Base-by-base conservation (phyloP, 1,140 invertebrate species). In the Chironomus striatipennis region DNA sequence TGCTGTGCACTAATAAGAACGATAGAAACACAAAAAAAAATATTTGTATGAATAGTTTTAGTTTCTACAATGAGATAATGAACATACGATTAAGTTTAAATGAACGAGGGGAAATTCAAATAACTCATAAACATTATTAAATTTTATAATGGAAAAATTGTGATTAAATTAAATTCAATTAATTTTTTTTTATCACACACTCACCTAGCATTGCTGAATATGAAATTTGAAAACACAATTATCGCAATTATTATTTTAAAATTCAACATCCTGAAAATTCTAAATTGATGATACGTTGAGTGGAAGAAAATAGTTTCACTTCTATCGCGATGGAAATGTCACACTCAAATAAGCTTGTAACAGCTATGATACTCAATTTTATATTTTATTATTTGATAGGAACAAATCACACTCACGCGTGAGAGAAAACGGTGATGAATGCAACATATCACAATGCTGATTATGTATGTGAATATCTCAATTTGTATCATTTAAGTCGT, bases 181-280 rank as follows among this genome's bases (percentile, higher is more conserved):
- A 15, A 57, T 15, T 57, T 15, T n/a, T 47, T 9, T 57, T n/a
- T 15, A 15, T 57, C 47, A 57, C 7, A 10, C 2, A 10, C 47
- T 57, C n/a, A 57, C 47, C 47, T 57, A 12, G 47, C 47, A 57
- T n/a, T n/a, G 24, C 24, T 34, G 24, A 34, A 34, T 34, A 34
- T 2, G 5, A 34, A 34, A 34, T 34, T 34, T 34, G 24, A 34
- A 34, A 34, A 34, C 24, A 34, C 24, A 34, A 57, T 57, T 15
- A 57, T 57, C 15, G 12, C 47, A 57, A 57, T 57, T 57, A 57
- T n/a, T n/a, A 57, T n/a, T 57, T 57, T 57, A n/a, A 57, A n/a
- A n/a, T n/a, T 15, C 47, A 12, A 57, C 47, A 57, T 57, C 47
- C 47, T 57, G 47, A 12, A 15, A 57, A 34, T 1, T 34, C 24